Percentiles rank a stretch among this genome's conserved stretches.
phyloP scores from a whole-genome alignment of 2,888 invertebrate species.

The Drosophila acutilabella region DNA sequence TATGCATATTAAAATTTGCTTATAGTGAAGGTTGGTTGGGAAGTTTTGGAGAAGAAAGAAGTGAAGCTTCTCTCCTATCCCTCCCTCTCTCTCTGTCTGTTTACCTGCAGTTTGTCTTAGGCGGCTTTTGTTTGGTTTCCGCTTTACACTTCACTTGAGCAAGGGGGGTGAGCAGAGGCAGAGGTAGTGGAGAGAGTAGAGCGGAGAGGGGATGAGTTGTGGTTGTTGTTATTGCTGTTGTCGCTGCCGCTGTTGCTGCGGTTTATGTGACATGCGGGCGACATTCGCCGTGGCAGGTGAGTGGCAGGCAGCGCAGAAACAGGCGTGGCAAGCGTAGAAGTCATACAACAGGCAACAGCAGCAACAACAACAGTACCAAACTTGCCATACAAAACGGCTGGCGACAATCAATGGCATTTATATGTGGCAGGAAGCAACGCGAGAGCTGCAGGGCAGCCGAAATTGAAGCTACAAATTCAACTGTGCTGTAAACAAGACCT shows the following conservation, averaged over 20 bases:
- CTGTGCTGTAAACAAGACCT: not conserved
- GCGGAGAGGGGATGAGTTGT: not conserved
- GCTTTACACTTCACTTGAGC: slow-evolving; percentile 78
- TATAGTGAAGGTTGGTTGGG: slow-evolving; percentile 28
- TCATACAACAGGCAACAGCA: slow-evolving; percentile 68
- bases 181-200: too few species aligned
- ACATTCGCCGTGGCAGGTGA: slow-evolving; percentile 76
- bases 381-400: slow-evolving; percentile 77
- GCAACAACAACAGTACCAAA: slow-evolving; percentile 30
- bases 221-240: slow-evolving; percentile 42
- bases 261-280: slow-evolving; percentile 79
- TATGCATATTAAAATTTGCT: slow-evolving; percentile 78
- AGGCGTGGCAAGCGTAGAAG: slow-evolving; percentile 72
- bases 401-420: slow-evolving; percentile 81
- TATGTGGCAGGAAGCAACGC: slow-evolving; percentile 22
- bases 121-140: slow-evolving; percentile 79
- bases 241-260: slow-evolving; percentile 54
- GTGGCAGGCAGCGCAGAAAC: slow-evolving; percentile 61
- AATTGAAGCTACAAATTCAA: slow-evolving; percentile 36
- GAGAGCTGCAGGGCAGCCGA: slow-evolving; percentile 19
- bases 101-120: slow-evolving; percentile 75
- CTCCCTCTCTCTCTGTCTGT: not conserved
- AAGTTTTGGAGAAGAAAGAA: slow-evolving; percentile 15
- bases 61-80: not conserved
- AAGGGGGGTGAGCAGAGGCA: slow-evolving; percentile 16